Percentiles rank a stretch among this genome's conserved stretches.
These are phyloP conservation scores for Drosophila bocqueti DNA, from an alignment of 1,140 invertebrate species.

Conservation along the genomic window DNA sequence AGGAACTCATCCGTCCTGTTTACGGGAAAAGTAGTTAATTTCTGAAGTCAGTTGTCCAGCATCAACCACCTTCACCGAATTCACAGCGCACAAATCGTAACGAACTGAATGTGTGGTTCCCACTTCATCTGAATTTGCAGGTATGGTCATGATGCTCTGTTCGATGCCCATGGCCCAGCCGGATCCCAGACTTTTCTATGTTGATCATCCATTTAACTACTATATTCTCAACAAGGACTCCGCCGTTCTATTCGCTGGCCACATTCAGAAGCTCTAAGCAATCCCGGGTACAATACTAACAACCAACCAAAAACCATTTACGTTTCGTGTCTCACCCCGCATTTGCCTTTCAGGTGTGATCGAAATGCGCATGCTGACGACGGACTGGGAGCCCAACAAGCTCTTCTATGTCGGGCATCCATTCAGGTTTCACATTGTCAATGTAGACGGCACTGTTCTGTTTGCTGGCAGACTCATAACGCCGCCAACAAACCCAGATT, in stretches of 20 bases:
- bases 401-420: slow-evolving; percentile 53
- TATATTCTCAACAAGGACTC: slow-evolving; percentile 34
- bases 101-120: slow-evolving; percentile 19
- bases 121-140: slow-evolving; percentile 35
- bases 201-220: slow-evolving; percentile 60
- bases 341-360: slow-evolving; percentile 34
- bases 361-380: slow-evolving; percentile 35
- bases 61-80: neutral
- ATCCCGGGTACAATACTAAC: slow-evolving; percentile 18
- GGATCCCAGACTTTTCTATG: slow-evolving; percentile 39
- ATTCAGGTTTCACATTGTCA: slow-evolving; percentile 53
- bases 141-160: slow-evolving; percentile 39
- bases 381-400: slow-evolving; percentile 25
- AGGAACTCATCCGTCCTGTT: slow-evolving; percentile 17
- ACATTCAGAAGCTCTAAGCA: slow-evolving; percentile 31
- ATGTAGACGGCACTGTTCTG: slow-evolving; percentile 25
- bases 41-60: neutral
- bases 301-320: slow-evolving; percentile 6
- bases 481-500: slow-evolving; percentile 8
- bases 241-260: slow-evolving; percentile 44
- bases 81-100: neutral
- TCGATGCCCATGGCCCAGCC: slow-evolving; percentile 57
- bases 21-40: slow-evolving; percentile 11
- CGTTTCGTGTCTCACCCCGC: neutral
- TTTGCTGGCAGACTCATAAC: slow-evolving; percentile 47